Conservation (phyloP, 2,888 invertebrate species). For the Holacanthella duospinosa region DNA sequence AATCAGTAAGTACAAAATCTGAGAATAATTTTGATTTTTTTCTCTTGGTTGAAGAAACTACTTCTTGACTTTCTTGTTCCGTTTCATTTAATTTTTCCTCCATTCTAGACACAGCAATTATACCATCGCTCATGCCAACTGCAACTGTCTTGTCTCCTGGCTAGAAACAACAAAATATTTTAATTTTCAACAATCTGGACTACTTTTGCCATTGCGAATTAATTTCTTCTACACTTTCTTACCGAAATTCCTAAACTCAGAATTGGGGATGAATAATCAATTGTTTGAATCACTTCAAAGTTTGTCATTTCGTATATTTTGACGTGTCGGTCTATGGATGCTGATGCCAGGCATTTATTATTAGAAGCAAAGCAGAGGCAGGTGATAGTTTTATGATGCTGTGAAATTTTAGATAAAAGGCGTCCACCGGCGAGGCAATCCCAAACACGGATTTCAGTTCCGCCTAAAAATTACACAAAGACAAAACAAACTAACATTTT, state of each 20-base stretch:
- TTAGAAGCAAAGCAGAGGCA: constrained; percentile 69
- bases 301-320: constrained; percentile 81
- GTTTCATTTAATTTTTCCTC: constrained; percentile 45
- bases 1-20: constrained; percentile 30
- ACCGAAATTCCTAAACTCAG: constrained; percentile 57
- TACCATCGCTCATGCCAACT: constrained; percentile 85
- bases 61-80: constrained; percentile 17
- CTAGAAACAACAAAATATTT: constrained; percentile 39
- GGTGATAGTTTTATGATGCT: constrained; percentile 93
- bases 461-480: constrained; percentile 47
- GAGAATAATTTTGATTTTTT: constrained; percentile 21
- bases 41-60: constrained; percentile 5
- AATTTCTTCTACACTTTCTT: constrained; percentile 12
- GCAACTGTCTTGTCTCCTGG: constrained; percentile 69
- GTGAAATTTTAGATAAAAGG: constrained; percentile 67
- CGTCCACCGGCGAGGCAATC: constrained; percentile 80
- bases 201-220: background rate
- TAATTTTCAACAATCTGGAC: background rate
- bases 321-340: constrained; percentile 83
- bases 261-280: constrained; percentile 82
- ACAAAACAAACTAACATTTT: background rate
- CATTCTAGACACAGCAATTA: constrained; percentile 72
- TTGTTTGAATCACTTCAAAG: constrained; percentile 75
- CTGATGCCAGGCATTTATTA: constrained; percentile 72
- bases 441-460: constrained; percentile 84